Conservation (phyloP, 2,113 vertebrate species). For the Cygnus atratus region DNA sequence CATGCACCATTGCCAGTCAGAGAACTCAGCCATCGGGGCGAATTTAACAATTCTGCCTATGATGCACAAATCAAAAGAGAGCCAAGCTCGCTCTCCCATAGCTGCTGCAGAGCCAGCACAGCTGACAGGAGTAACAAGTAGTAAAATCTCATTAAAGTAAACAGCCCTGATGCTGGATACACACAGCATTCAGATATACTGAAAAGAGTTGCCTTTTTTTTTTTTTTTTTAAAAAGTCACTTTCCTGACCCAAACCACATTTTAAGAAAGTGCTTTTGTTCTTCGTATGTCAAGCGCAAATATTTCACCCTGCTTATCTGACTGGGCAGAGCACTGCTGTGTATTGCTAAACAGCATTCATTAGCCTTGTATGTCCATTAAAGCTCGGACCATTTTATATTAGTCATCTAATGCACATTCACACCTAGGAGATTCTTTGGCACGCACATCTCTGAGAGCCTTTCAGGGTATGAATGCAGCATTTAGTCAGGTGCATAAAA, state of each 20-base stretch:
- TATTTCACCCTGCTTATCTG: constrained; percentile 36
- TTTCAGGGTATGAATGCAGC: constrained; percentile 31
- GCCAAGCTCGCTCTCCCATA: constrained; percentile 13
- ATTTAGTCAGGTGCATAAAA: constrained; percentile 44
- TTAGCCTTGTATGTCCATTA: constrained; percentile 15
- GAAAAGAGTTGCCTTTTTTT: not conserved
- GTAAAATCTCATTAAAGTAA: constrained; percentile 61
- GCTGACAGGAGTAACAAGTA: constrained; percentile 58
- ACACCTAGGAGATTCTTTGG: not conserved
- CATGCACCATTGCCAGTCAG: not conserved
- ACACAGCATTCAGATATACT: not conserved
- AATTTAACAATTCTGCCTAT: constrained; percentile 33
- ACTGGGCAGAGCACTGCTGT: not conserved
- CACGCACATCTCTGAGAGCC: not conserved
- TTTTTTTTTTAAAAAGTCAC: not conserved
- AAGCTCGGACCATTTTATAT: not conserved
- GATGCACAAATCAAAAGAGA: not conserved
- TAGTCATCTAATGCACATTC: not conserved
- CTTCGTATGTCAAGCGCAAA: not conserved
- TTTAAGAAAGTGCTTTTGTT: constrained; percentile 35
- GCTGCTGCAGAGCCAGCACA: constrained; percentile 17
- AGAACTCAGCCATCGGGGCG: not conserved
- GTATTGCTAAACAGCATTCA: not conserved
- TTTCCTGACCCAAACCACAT: not conserved
- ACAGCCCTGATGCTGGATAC: constrained; percentile 27